Percentiles rank a stretch among this genome's conserved stretches.
Evolutionary conservation across 1,140 invertebrate genomes (phyloP).

Genomic region (Rhopalosiphum padi): DNA sequence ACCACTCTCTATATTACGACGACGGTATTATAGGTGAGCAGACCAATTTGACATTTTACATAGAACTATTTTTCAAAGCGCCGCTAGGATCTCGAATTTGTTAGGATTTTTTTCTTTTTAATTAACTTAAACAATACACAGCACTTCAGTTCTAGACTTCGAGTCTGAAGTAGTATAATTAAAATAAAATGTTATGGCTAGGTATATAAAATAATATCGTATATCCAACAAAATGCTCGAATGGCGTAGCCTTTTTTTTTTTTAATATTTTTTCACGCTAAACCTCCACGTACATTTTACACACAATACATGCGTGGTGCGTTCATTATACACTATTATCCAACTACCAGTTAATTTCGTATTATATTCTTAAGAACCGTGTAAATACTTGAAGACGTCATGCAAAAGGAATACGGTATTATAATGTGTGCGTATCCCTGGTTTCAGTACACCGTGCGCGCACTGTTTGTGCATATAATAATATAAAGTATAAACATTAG

Average conservation of each 20-base stretch:
- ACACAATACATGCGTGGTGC: not conserved
- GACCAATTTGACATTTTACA: not conserved
- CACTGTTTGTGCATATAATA: not conserved
- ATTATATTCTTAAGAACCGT: slow-evolving; percentile 5
- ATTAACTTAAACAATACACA: not conserved
- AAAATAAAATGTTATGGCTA: not conserved
- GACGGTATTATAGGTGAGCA: not conserved
- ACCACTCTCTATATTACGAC: not conserved
- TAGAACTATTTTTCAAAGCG: not conserved
- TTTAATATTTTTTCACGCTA: not conserved
- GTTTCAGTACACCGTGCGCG: not conserved
- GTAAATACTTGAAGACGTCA: not conserved
- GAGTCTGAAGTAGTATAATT: slow-evolving; percentile 4
- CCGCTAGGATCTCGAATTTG: not conserved
- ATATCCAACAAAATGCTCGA: not conserved
- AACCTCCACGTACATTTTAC: too few species aligned
- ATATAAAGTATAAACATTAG: not conserved
- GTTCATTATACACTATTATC: not conserved
- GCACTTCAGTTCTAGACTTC: not conserved
- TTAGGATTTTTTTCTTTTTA: not conserved
- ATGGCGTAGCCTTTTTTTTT: not conserved
- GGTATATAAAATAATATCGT: not conserved
- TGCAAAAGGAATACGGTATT: not conserved
- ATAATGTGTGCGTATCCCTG: not conserved
- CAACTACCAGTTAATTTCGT: not conserved